These are phyloP conservation scores for Caranx ignobilis DNA, from an alignment of 2,113 vertebrate species.

Conservation along the genomic window DNA sequence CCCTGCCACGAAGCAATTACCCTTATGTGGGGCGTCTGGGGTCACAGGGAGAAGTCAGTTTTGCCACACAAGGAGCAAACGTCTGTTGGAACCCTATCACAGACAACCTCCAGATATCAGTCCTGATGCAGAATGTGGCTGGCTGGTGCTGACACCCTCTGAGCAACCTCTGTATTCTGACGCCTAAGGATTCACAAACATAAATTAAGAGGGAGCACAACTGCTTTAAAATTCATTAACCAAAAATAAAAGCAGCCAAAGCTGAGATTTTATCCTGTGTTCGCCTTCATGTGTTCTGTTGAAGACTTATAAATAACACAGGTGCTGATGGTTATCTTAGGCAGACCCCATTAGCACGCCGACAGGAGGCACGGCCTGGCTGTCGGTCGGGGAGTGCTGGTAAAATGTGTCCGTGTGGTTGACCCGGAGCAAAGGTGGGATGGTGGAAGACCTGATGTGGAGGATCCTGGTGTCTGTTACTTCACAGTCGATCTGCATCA, in stretches of 20 bases:
- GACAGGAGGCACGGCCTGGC: slow-evolving; percentile 81
- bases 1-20: slow-evolving; percentile 69
- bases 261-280: not conserved
- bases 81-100: slow-evolving; percentile 24
- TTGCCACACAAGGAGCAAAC: slow-evolving; percentile 59
- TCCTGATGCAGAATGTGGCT: slow-evolving; percentile 22
- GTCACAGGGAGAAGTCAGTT: slow-evolving; percentile 45
- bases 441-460: slow-evolving; percentile 92
- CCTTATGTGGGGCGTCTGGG: slow-evolving; percentile 55
- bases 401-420: slow-evolving; percentile 88
- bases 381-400: slow-evolving; percentile 78
- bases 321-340: slow-evolving; percentile 34
- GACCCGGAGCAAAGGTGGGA: slow-evolving; percentile 90
- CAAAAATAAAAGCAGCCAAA: not conserved
- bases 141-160: not conserved
- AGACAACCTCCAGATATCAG: slow-evolving; percentile 38
- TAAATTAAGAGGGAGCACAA: not conserved
- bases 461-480: slow-evolving; percentile 95
- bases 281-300: not conserved
- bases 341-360: slow-evolving; percentile 89
- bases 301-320: not conserved
- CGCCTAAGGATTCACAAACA: not conserved
- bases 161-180: not conserved
- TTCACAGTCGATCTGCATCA: slow-evolving; percentile 99
- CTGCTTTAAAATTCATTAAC: not conserved